Percentiles rank a stretch among this genome's conserved stretches.
These are phyloP conservation scores for Drosophila baimaii DNA, from an alignment of 1,140 invertebrate species.

Conservation along the genomic window DNA sequence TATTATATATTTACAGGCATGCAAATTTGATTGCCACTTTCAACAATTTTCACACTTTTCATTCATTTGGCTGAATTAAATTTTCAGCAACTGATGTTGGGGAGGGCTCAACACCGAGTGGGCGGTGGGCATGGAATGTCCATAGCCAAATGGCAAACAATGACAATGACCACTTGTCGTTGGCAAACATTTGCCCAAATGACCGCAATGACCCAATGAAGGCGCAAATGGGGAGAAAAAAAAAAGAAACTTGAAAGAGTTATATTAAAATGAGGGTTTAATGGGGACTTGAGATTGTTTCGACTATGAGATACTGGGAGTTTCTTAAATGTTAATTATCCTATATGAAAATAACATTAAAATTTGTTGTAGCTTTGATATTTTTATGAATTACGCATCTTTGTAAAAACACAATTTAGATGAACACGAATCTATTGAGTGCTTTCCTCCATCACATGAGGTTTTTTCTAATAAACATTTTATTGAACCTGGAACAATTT, in stretches of 20 bases:
- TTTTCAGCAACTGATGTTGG: conserved; percentile 14
- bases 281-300: background rate
- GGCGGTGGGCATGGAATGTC: background rate
- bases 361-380: background rate
- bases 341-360: background rate
- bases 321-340: background rate
- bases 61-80: conserved; percentile 42
- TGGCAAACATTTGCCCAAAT: conserved; percentile 73
- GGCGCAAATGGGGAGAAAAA: conserved; percentile 24
- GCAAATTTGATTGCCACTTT: conserved; percentile 74
- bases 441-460: background rate
- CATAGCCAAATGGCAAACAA: conserved; percentile 65
- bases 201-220: conserved; percentile 44
- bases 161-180: conserved; percentile 72
- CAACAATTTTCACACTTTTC: conserved; percentile 35
- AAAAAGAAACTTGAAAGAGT: conserved; percentile 35
- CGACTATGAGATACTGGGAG: background rate
- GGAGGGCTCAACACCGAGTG: background rate
- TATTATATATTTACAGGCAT: conserved; percentile 75
- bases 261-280: conserved; percentile 18
- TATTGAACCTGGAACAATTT: too few species aligned
- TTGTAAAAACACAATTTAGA: too few species aligned
- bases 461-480: background rate
- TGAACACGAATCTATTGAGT: too few species aligned
- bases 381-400: background rate